These are phyloP conservation scores for Drosophila kanapiae DNA, from an alignment of 1,140 invertebrate genomes.

Conservation along the genomic window DNA sequence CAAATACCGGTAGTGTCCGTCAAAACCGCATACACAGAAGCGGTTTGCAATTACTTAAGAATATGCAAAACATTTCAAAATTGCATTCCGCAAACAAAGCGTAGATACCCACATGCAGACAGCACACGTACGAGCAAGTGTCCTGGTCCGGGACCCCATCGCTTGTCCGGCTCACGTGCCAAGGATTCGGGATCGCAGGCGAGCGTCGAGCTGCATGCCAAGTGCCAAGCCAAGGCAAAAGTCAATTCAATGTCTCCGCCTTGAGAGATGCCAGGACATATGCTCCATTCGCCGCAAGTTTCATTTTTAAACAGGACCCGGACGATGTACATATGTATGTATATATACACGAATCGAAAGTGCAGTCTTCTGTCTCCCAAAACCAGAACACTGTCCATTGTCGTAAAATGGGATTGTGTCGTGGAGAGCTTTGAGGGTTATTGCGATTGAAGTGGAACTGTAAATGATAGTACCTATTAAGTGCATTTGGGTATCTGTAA, in stretches of 20 bases:
- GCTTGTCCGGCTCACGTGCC: constrained; percentile 52
- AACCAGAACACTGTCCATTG: constrained; percentile 38
- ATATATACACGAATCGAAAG: constrained; percentile 16
- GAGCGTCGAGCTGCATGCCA: constrained; percentile 41
- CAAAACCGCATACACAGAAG: constrained; percentile 34
- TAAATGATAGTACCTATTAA: constrained; percentile 41
- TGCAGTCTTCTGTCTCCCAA: constrained; percentile 17
- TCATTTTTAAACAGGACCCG: constrained; percentile 35
- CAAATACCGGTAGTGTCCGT: constrained; percentile 21
- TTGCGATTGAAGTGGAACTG: constrained; percentile 39
- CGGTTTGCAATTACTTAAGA: constrained; percentile 71
- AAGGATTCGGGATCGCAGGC: constrained; percentile 40
- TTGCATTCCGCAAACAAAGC: constrained; percentile 67
- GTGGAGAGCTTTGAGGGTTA: constrained; percentile 40
- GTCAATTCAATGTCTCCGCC: constrained; percentile 57
- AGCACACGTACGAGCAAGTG: constrained; percentile 21
- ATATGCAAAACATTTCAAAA: constrained; percentile 74
- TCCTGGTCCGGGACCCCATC: constrained; percentile 20
- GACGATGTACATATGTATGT: not conserved
- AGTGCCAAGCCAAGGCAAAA: constrained; percentile 37
- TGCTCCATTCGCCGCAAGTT: constrained; percentile 28
- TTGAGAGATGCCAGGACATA: constrained; percentile 47
- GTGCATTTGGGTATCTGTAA: constrained; percentile 18
- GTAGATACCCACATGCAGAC: constrained; percentile 24
- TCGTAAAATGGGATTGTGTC: constrained; percentile 34